These are phyloP conservation scores for Nephrotoma flavescens DNA, from an alignment of 2,888 invertebrate genomes.

Conservation along the genomic window DNA sequence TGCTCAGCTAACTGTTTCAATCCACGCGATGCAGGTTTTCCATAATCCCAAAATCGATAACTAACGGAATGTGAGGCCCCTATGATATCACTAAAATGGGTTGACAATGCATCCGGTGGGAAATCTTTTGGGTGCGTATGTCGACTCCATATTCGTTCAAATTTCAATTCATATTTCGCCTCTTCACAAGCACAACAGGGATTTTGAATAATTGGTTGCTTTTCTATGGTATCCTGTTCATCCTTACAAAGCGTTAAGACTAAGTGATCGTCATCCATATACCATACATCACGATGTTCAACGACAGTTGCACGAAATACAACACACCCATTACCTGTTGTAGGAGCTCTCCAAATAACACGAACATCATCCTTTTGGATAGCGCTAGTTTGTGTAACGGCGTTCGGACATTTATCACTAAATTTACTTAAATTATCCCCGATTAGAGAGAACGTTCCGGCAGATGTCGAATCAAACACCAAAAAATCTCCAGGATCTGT, in stretches of 20 bases:
- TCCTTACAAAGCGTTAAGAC: slow-evolving; percentile 60
- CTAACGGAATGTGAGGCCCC: slow-evolving; percentile 82
- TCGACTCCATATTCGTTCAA: slow-evolving; percentile 90
- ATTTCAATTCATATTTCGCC: slow-evolving; percentile 91
- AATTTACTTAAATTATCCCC: slow-evolving; percentile 64
- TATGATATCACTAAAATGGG: slow-evolving; percentile 93
- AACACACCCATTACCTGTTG: slow-evolving; percentile 63
- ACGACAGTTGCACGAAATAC: slow-evolving; percentile 64
- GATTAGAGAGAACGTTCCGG: slow-evolving; percentile 50
- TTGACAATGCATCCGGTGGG: slow-evolving; percentile 72
- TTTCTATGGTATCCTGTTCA: slow-evolving; percentile 42
- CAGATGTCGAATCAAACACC: not conserved
- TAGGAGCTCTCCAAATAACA: slow-evolving; percentile 71
- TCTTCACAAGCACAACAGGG: slow-evolving; percentile 93
- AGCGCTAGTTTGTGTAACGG: slow-evolving; percentile 65
- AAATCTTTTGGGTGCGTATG: slow-evolving; percentile 94
- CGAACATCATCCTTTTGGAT: slow-evolving; percentile 63
- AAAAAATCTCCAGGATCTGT: slow-evolving; percentile 24
- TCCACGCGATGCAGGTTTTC: slow-evolving; percentile 76
- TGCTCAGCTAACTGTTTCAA: slow-evolving; percentile 87
- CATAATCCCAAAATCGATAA: slow-evolving; percentile 88
- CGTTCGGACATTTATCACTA: slow-evolving; percentile 67
- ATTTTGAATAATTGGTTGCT: slow-evolving; percentile 50
- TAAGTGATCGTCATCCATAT: slow-evolving; percentile 61
- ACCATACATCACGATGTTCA: slow-evolving; percentile 62